Conservation (phyloP, 2,113 vertebrate species). For the Elachura formosa region DNA sequence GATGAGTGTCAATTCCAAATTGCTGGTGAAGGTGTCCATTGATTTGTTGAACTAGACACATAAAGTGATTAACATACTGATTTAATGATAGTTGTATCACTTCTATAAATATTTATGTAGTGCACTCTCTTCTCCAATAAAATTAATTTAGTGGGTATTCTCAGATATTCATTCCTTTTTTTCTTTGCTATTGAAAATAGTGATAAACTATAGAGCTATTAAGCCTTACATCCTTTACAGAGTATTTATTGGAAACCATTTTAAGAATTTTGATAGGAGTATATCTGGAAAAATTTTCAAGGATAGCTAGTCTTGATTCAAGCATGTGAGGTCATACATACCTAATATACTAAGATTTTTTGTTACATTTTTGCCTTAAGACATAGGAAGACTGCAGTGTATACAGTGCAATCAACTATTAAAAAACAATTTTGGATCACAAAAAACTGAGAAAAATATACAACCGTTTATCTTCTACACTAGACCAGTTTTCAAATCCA, state of each 20-base stretch:
- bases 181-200: neutral
- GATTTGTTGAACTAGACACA: neutral
- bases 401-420: neutral
- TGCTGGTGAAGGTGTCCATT: neutral
- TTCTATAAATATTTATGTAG: neutral
- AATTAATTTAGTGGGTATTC: neutral
- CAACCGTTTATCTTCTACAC: neutral
- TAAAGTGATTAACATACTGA: neutral
- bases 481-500: neutral
- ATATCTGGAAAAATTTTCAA: neutral
- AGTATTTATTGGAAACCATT: neutral
- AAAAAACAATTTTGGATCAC: neutral
- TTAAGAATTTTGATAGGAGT: neutral
- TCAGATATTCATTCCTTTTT: neutral
- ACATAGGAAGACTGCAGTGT: neutral
- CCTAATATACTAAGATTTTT: neutral
- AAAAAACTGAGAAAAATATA: neutral
- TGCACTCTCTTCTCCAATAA: neutral
- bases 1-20: neutral
- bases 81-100: neutral
- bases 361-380: neutral
- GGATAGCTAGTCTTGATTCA: neutral
- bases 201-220: neutral
- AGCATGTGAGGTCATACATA: neutral
- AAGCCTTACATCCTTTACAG: neutral